Percentiles rank a stretch among this genome's conserved stretches.
phyloP scores from a whole-genome alignment of 2,888 invertebrate species.

The Campoplex capitator region DNA sequence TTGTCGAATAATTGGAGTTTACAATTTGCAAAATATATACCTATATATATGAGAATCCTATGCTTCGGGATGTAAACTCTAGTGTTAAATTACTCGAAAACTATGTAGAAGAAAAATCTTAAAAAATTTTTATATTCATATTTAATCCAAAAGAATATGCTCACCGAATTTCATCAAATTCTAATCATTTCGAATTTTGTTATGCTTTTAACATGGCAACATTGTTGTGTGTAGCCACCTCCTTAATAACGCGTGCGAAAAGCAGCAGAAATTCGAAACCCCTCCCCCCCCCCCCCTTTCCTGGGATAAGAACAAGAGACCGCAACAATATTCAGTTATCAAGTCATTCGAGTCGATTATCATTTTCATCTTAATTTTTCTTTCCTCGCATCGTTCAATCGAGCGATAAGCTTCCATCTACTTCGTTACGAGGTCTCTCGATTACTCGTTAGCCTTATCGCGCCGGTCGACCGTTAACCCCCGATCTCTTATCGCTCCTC shows the following conservation, averaged over 20 bases:
- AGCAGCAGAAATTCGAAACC: not conserved
- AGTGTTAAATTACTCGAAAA: too few species aligned
- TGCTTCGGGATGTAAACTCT: too few species aligned
- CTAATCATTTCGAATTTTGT: too few species aligned
- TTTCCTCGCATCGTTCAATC: not conserved
- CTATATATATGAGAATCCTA: too few species aligned
- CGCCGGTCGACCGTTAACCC: conserved; percentile 55
- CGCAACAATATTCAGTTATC: not conserved
- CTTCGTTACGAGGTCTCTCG: conserved; percentile 2
- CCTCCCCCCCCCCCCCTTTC: not conserved
- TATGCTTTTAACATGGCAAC: too few species aligned
- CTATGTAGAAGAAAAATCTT: too few species aligned
- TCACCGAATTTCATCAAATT: too few species aligned
- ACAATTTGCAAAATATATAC: too few species aligned
- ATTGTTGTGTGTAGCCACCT: too few species aligned
- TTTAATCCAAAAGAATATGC: too few species aligned
- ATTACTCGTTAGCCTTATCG: conserved; percentile 21
- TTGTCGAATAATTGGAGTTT: too few species aligned
- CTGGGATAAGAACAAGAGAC: not conserved
- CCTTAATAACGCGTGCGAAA: not conserved
- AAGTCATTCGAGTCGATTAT: not conserved
- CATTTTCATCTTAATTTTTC: not conserved
- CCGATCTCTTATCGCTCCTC: conserved; percentile 24
- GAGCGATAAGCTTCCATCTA: not conserved
- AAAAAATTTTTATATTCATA: too few species aligned